phyloP scores from a whole-genome alignment of 2,888 invertebrate genomes.

The Boloria euphrosyne region DNA sequence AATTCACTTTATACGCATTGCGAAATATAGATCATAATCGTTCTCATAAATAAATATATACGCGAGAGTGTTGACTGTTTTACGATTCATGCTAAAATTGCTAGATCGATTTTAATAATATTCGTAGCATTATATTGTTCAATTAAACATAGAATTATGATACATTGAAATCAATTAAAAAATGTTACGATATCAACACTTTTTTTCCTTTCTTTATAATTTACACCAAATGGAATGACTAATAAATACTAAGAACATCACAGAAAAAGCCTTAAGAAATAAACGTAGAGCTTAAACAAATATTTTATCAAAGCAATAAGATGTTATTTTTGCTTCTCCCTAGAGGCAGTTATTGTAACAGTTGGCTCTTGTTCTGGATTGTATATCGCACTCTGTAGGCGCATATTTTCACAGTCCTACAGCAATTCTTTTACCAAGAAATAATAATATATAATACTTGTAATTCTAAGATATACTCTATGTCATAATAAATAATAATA shows the following conservation, averaged over 20 bases:
- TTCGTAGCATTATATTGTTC: too few species aligned
- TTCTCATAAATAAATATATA: too few species aligned
- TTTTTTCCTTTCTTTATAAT: not conserved
- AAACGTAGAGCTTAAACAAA: slow-evolving; percentile 4
- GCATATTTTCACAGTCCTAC: slow-evolving; percentile 12
- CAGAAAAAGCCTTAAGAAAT: slow-evolving; percentile 1
- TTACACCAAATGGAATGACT: not conserved
- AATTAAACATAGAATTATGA: not conserved
- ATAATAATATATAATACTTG: not conserved
- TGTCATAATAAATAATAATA: too few species aligned
- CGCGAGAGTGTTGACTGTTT: too few species aligned
- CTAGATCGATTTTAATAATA: too few species aligned
- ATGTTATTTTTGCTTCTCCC: slow-evolving; percentile 17
- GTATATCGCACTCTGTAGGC: slow-evolving; percentile 16
- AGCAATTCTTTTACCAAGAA: not conserved
- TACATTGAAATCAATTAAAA: too few species aligned
- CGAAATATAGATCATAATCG: too few species aligned
- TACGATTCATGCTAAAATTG: too few species aligned
- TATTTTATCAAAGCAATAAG: slow-evolving; percentile 13
- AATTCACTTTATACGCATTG: not conserved
- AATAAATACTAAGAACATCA: slow-evolving; percentile 1
- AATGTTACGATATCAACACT: not conserved
- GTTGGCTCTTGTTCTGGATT: slow-evolving; percentile 10
- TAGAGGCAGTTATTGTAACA: slow-evolving; percentile 3
- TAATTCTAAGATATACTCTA: not conserved